Base-by-base conservation (phyloP, 2,113 vertebrate genomes). In the Muntiacus muntjak region DNA sequence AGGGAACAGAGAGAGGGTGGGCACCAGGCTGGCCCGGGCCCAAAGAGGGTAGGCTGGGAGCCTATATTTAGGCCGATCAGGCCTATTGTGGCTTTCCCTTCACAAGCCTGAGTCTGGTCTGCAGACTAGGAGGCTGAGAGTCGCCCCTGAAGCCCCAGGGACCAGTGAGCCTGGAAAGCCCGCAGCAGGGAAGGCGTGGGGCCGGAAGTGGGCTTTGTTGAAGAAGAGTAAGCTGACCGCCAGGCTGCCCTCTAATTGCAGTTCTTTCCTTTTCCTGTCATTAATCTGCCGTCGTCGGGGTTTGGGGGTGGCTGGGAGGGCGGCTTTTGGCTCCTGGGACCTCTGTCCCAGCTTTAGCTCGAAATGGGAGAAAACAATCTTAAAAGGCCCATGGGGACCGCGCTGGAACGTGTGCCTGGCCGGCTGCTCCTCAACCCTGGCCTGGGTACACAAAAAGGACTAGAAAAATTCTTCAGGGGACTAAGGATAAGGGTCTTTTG, bases 1-100 rank as follows among this genome's bases (percentile, higher is more conserved):
- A 96, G 94, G 97, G 98, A 97, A 98, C 90, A 95, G 96, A 97
- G 97, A 97, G 85, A 96, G 92, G 94, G 94, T 95, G 96, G 97
- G 88, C 85, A 97, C 83, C 23, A n/a, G 52, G 33, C 93, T 95
- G 93, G 96, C 88, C 55, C 47, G 40, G 54, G 79, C 45, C 95
- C 92, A 92, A 83, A 28, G 54, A 95, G 84, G 78, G 87, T 78
- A 97, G 67, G 91, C 86, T 30, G 50, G 52, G 13, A 26, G 82
- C 50, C 95, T 98, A 97, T 97, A 97, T 98, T 96, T 98, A 96
- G 78, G 71, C 36, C 0, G 1, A 57, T 94, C 52, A 60, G 52
- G 62, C 71, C 82, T 96, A 96, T 91, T 86, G 55, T 93, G 50
- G 89, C 86, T 85, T 96, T 94, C 58, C 30, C 60, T 93, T 52